Percentiles rank a stretch among this genome's conserved stretches.
phyloP scores from a whole-genome alignment of 2,113 vertebrate genomes.

The Cisticola juncidis region DNA sequence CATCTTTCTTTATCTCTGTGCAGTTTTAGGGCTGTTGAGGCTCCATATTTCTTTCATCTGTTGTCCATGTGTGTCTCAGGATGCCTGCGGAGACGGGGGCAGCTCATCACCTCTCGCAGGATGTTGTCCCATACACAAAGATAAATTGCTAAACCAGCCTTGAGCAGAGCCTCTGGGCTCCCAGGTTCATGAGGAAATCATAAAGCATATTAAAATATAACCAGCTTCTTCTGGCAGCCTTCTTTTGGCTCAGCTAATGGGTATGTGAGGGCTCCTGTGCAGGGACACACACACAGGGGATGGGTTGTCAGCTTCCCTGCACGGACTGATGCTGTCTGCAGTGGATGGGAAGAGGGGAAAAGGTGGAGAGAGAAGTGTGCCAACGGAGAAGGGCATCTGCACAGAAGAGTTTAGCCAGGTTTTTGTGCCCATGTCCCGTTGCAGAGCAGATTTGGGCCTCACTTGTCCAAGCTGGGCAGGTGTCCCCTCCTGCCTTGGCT shows the following conservation, averaged over 20 bases:
- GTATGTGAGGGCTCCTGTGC: background rate
- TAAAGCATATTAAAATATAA: background rate
- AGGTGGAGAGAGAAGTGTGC: background rate
- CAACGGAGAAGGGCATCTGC: background rate
- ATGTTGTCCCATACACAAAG: background rate
- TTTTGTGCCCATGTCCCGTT: accelerated
- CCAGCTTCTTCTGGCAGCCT: background rate
- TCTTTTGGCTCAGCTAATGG: background rate
- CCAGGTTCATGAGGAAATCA: background rate
- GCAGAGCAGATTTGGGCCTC: background rate
- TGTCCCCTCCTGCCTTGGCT: background rate
- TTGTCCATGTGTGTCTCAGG: background rate
- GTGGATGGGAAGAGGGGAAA: too few relatives aligned
- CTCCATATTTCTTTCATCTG: background rate
- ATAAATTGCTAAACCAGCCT: background rate
- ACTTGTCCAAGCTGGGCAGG: background rate
- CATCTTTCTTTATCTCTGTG: background rate
- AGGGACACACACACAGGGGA: background rate
- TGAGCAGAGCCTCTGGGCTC: background rate
- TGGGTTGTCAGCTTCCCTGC: background rate
- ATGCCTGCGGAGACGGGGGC: background rate
- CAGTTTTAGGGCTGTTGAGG: background rate
- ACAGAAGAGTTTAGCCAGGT: background rate
- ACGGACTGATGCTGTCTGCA: background rate
- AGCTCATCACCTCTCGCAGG: background rate